Conservation (phyloP, 1,140 invertebrate genomes). For the Diorhabda sublineata region DNA sequence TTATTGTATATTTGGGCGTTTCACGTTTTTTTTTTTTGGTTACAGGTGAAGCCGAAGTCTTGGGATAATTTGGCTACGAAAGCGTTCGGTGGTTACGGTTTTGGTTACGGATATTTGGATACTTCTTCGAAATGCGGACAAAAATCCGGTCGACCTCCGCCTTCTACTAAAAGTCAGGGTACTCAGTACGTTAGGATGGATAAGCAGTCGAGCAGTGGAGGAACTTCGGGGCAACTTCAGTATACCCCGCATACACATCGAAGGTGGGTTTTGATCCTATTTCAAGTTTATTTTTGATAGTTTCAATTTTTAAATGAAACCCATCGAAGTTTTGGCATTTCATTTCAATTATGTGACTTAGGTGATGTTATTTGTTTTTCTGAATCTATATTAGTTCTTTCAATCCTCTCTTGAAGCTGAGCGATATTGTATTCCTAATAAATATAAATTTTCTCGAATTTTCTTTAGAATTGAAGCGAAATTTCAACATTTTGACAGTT, state of each 20-base stretch:
- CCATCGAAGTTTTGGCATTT: too few relatives aligned
- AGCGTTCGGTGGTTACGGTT: conserved; percentile 76
- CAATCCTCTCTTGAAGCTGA: too few relatives aligned
- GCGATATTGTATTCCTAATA: too few relatives aligned
- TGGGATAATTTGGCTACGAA: conserved; percentile 81
- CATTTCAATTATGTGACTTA: too few relatives aligned
- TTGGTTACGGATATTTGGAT: conserved; percentile 77
- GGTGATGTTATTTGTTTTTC: too few relatives aligned
- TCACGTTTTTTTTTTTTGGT: not conserved
- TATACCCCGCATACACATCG: conserved; percentile 49
- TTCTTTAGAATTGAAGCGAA: too few relatives aligned
- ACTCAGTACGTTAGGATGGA: conserved; percentile 38
- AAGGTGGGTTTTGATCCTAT: conserved; percentile 26
- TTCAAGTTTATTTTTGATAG: too few relatives aligned
- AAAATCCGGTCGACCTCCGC: conserved; percentile 16
- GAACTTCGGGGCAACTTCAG: conserved; percentile 37
- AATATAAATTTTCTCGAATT: too few relatives aligned
- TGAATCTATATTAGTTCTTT: too few relatives aligned
- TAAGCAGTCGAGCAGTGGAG: conserved; percentile 27
- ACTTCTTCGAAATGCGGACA: conserved; percentile 36
- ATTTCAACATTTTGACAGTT: too few relatives aligned
- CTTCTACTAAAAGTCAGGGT: conserved; percentile 13
- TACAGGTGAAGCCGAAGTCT: conserved; percentile 72
- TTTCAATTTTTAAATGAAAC: too few relatives aligned
- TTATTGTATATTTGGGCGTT: not conserved